Evolutionary conservation across 2,888 invertebrate species (phyloP).

Genomic region (Odontocerum albicorne): DNA sequence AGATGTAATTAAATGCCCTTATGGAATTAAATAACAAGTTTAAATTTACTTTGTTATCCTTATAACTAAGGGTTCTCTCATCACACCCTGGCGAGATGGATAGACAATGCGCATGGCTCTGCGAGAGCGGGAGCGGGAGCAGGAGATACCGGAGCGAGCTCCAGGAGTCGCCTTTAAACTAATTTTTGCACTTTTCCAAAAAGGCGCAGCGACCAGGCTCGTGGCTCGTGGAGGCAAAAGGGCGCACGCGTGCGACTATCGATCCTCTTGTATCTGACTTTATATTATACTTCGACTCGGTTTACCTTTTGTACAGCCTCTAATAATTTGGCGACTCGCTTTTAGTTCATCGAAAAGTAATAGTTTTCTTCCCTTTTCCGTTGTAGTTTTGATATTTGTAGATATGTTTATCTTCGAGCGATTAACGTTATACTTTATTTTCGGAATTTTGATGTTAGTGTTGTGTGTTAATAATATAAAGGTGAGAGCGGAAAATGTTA

Average conservation of each 20-base stretch:
- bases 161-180: slow-evolving; percentile 14
- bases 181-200: slow-evolving; percentile 17
- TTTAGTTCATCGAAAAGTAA: too few relatives aligned
- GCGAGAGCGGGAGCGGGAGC: not conserved
- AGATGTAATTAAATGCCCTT: not conserved
- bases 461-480: slow-evolving; percentile 1
- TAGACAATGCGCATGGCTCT: slow-evolving; percentile 21
- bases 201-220: slow-evolving; percentile 15
- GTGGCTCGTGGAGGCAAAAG: not conserved
- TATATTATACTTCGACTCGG: slow-evolving; percentile 9
- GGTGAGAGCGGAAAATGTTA: slow-evolving; percentile 19
- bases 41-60: not conserved
- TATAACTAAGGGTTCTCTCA: slow-evolving; percentile 8
- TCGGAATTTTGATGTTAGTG: slow-evolving; percentile 27
- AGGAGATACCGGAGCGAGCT: slow-evolving; percentile 8
- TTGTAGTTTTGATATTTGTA: slow-evolving; percentile 6
- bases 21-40: not conserved
- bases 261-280: slow-evolving; percentile 8
- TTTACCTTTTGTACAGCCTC: slow-evolving; percentile 19
- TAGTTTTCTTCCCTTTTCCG: not conserved
- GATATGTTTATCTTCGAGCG: slow-evolving; percentile 13
- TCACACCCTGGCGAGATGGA: slow-evolving; percentile 16
- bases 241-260: slow-evolving; percentile 23
- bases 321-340: too few relatives aligned
- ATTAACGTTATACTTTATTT: slow-evolving; percentile 10